These are phyloP conservation scores for Meda fulgida DNA, from an alignment of 2,797 vertebrate genomes.

Conservation along the genomic window DNA sequence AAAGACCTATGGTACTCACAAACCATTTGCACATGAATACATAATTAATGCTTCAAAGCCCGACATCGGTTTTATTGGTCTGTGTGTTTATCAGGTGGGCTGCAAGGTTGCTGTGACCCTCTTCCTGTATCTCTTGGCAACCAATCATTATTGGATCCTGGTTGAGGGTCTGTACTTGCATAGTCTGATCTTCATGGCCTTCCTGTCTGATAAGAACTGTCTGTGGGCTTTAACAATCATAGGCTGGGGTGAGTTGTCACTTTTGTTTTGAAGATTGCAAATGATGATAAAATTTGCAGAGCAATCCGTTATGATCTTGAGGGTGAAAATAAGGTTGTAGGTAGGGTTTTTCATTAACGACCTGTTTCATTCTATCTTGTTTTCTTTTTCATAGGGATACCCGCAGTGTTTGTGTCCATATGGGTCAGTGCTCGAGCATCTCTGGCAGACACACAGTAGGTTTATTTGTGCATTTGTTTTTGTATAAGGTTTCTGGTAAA, in stretches of 20 bases:
- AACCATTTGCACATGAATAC: slow-evolving; percentile 26
- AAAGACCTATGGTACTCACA: slow-evolving; percentile 61
- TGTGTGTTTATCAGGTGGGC: slow-evolving; percentile 78
- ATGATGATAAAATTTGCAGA: neutral
- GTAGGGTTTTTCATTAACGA: neutral
- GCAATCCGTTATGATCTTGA: neutral
- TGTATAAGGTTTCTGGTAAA: neutral
- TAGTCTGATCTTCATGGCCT: slow-evolving; percentile 94
- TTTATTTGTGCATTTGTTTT: slow-evolving; percentile 52
- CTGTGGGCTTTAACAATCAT: slow-evolving; percentile 90
- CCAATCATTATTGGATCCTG: slow-evolving; percentile 95
- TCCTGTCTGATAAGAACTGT: slow-evolving; percentile 90
- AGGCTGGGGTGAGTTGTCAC: slow-evolving; percentile 84
- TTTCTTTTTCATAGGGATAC: slow-evolving; percentile 77
- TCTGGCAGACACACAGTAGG: slow-evolving; percentile 91
- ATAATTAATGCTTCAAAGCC: neutral
- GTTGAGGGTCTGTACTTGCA: slow-evolving; percentile 93
- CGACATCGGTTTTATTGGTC: neutral
- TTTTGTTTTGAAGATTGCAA: neutral
- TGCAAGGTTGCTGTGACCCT: slow-evolving; percentile 90
- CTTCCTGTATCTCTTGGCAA: slow-evolving; percentile 93
- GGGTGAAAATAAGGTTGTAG: neutral
- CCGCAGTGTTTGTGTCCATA: slow-evolving; percentile 88
- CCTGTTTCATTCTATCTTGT: neutral
- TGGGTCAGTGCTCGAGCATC: slow-evolving; percentile 91